A percentile compares a stretch with the other conserved stretches of the same genome.
Evolutionary conservation across 2,797 vertebrate species (phyloP).

Genomic region (Centroberyx gerrardi): DNA sequence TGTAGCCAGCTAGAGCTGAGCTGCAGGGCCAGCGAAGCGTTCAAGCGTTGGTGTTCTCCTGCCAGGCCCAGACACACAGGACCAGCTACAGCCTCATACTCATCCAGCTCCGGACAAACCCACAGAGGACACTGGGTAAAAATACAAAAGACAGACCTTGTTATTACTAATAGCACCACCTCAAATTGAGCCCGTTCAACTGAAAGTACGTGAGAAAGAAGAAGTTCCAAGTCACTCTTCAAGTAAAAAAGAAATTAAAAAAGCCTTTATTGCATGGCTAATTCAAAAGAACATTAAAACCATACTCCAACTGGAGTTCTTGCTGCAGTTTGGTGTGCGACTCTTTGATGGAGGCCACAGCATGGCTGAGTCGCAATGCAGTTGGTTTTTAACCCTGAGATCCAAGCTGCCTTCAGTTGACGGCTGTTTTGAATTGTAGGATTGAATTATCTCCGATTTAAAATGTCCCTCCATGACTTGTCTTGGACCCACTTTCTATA

Average conservation of each 20-base stretch:
- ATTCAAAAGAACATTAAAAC: background rate
- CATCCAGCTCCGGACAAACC: conserved; percentile 86
- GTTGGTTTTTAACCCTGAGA: too few species aligned
- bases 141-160: background rate
- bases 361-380: too few species aligned
- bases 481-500: too few species aligned
- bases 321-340: too few species aligned
- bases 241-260: background rate
- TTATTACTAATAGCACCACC: too few species aligned
- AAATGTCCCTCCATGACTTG: too few species aligned
- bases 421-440: too few species aligned
- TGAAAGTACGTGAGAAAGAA: too few species aligned
- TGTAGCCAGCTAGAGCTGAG: conserved; percentile 87
- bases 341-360: background rate
- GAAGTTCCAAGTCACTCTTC: background rate
- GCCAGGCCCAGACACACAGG: conserved; percentile 85
- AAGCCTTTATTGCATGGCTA: background rate
- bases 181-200: too few species aligned
- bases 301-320: too few species aligned
- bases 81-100: conserved; percentile 55
- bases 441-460: too few species aligned
- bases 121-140: conserved; percentile 85
- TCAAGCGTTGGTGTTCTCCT: conserved; percentile 87
- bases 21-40: conserved; percentile 89
- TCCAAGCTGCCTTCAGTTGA: background rate